Base-by-base conservation (phyloP, 1,140 invertebrate species). In the Anagrus nilaparvatae region DNA sequence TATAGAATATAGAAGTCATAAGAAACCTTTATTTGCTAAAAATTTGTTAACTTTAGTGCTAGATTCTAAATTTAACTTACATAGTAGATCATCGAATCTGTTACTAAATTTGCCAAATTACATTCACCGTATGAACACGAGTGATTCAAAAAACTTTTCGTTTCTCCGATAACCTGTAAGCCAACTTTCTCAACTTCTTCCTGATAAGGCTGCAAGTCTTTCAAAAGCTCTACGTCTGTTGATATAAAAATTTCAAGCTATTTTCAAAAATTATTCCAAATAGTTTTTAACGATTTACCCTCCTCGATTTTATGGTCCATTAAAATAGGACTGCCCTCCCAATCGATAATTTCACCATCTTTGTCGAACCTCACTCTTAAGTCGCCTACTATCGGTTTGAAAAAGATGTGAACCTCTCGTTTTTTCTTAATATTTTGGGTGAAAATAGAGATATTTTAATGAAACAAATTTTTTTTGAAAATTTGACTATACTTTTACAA, bases 261-360 rank as follows among this genome's bases (percentile, higher is more conserved):
- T n/a, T n/a, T n/a, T n/a, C n/a, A n/a, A n/a, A n/a, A n/a, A n/a
- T n/a, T n/a, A n/a, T n/a, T n/a, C n/a, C n/a, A n/a, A n/a, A n/a
- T n/a, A n/a, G n/a, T n/a, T n/a, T n/a, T n/a, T n/a, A n/a, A n/a
- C n/a, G n/a, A n/a, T n/a, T 14, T 44, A 83, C 80, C 79, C 72
- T 80, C 61, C 2, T 74, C 64, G 14, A 85, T 68, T 31, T 67
- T 66, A 3, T 58, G 50, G 40, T 82, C 75, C 49, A 91, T 60
- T 38, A 84, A 77, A 49, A 89, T 78, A 0, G 88, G 86, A 33
- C 78, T 77, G 13, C 88, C 87, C 20, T 71, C 68, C 72, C 77
- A 87, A 31, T 68, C 63, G 2, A 68, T 59, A 8, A 84, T 70
- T 52, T 86, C 74, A 5, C 87, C 87, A 2, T 72, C 50, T 13